A percentile compares a stretch with the other conserved stretches of the same genome.
Evolutionary conservation across 1,140 invertebrate genomes (phyloP).

Genomic region (Cryptotermes secundus): DNA sequence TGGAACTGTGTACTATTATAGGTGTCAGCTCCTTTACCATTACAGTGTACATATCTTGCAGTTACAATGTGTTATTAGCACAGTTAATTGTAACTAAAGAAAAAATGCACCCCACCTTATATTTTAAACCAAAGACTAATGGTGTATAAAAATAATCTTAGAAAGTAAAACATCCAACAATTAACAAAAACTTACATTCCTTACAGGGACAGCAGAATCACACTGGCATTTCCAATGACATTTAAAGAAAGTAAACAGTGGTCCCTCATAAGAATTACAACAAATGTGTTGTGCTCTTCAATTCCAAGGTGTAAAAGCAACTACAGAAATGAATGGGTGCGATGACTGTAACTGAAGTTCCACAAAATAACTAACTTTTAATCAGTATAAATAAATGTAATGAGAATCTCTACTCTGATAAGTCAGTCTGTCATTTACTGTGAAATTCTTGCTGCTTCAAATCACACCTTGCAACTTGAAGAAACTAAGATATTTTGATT

Average conservation of each 20-base stretch:
- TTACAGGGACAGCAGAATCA: background rate
- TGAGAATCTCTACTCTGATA: no score
- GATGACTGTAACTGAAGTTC: background rate
- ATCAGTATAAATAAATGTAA: background rate
- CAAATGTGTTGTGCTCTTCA: background rate
- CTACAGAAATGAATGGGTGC: background rate
- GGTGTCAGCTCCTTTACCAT: background rate
- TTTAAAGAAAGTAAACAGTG: background rate
- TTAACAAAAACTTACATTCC: background rate
- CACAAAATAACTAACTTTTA: background rate
- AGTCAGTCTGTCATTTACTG: conserved; percentile 14
- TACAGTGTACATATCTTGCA: background rate
- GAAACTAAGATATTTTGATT: conserved; percentile 4
- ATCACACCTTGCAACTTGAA: background rate
- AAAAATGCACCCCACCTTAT: background rate
- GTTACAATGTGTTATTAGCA: background rate
- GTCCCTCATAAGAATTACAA: background rate
- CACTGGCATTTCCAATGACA: background rate
- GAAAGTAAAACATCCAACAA: conserved; percentile 11
- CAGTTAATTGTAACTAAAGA: conserved; percentile 6
- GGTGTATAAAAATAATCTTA: conserved; percentile 4
- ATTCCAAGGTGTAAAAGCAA: conserved; percentile 20
- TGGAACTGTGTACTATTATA: background rate
- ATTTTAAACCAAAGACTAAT: conserved; percentile 5
- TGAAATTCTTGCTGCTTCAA: background rate